Evolutionary conservation across 2,113 vertebrate genomes (phyloP).

Genomic region (Nothoprocta perdicaria): DNA sequence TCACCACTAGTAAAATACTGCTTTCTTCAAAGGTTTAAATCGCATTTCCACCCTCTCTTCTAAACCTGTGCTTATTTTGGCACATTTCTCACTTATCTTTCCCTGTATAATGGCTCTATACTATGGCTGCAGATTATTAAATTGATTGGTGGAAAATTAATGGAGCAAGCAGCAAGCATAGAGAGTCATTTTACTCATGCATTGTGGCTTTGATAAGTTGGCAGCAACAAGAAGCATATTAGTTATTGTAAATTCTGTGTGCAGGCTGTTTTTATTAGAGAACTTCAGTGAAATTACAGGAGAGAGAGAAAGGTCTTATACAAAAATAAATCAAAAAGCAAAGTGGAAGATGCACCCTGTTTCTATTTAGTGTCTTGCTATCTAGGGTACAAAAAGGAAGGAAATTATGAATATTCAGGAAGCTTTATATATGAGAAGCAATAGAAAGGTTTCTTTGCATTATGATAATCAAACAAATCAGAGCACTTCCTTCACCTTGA

Average conservation of each 20-base stretch:
- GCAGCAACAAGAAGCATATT: not conserved
- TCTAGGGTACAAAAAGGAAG: not conserved
- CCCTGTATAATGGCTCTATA: not conserved
- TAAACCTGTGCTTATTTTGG: not conserved
- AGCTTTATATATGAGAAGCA: not conserved
- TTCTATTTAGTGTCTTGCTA: not conserved
- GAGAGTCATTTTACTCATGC: not conserved
- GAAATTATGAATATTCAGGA: not conserved
- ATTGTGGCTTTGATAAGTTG: not conserved
- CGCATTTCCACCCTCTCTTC: not conserved
- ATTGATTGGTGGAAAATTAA: slow-evolving; percentile 30
- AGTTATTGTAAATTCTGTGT: not conserved
- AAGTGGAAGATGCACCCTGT: not conserved
- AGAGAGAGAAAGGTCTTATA: not conserved
- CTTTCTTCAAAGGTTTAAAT: not conserved
- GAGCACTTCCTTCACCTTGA: not conserved
- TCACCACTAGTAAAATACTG: not conserved
- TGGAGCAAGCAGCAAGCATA: not conserved
- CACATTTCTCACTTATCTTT: not conserved
- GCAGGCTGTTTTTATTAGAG: not conserved
- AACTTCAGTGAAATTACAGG: not conserved
- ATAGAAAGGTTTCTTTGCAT: not conserved
- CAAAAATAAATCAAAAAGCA: not conserved
- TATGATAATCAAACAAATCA: not conserved
- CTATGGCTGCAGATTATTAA: not conserved